phyloP scores from a whole-genome alignment of 92 coral and sea anemone genomes.

The Porites rus region DNA sequence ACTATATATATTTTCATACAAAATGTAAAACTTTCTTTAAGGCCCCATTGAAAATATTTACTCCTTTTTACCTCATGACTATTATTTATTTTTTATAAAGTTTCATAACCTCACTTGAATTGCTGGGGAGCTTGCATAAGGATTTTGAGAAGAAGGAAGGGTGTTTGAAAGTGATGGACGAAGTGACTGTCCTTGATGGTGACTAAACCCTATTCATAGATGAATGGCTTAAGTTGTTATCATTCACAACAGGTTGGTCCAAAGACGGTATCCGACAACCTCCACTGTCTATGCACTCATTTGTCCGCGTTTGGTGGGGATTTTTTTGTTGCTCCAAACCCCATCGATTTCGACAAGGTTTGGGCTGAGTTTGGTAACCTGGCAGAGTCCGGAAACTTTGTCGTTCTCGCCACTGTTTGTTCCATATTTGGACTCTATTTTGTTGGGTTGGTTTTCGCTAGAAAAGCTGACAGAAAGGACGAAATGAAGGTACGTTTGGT shows the following conservation, averaged over 20 bases:
- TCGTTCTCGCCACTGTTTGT: conserved; percentile 76
- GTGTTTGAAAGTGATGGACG: too few species aligned
- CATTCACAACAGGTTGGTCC: conserved; percentile 30
- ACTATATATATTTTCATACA: too few species aligned
- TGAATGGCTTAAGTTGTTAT: too few species aligned
- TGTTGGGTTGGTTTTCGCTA: conserved; percentile 69
- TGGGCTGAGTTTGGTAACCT: conserved; percentile 89
- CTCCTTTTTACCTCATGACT: too few species aligned
- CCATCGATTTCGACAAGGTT: conserved; percentile 90
- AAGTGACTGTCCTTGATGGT: too few species aligned
- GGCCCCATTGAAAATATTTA: too few species aligned
- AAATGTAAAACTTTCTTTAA: too few species aligned
- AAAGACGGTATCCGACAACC: conserved; percentile 50
- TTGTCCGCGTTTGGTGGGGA: conserved; percentile 94
- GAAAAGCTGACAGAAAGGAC: conserved; percentile 82
- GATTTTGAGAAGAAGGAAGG: too few species aligned
- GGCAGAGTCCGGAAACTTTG: conserved; percentile 89
- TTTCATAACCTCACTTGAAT: too few species aligned
- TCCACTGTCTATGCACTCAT: conserved; percentile 88
- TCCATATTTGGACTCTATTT: conserved; percentile 75
- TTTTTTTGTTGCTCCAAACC: conserved; percentile 91
- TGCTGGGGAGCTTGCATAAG: too few species aligned
- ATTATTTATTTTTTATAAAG: too few species aligned
- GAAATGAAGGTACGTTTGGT: conserved; percentile 70
- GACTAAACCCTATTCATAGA: too few species aligned